Base-by-base conservation (phyloP, 1,140 invertebrate genomes). In the Drosophila repleta region DNA sequence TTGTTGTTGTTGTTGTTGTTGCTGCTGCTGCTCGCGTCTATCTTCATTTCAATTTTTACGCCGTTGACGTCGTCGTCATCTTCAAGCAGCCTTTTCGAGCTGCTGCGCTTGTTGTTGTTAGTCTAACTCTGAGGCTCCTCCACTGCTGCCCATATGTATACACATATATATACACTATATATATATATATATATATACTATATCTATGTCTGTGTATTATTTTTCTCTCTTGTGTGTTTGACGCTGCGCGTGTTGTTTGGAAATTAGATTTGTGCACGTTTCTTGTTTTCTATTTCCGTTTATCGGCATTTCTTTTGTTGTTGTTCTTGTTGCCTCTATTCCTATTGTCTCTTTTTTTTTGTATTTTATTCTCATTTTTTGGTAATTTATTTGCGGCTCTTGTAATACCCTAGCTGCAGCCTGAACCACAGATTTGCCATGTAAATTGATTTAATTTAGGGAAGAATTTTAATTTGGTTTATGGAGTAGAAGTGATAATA, bases 201-300 rank as follows among this genome's bases (percentile, higher is more conserved):
- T 24, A 24, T 24, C 2, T 24, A 4, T 24, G 24, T 29, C 5
- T 26, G 6, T 26, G 24, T 26, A 26, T 26, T 1, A 0, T 0
- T 37, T 26, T 15, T 63, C 43, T 63, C n/a, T 41, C 48, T 37
- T 53, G 72, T 61, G 41, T 82, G 32, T 52, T 66, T 60, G 52
- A 48, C 37, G 69, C 26, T 39, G 77, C 70, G 78, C 82, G 82
- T 85, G 82, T 88, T 87, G 75, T 82, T 87, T 85, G 82, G 79
- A 87, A 87, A 87, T 87, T 87, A 87, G 82, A 87, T 87, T 87
- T 87, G 82, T 87, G 78, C 82, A 87, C 82, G 83, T 87, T 87
- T 87, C 82, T 88, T 88, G 82, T 87, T 85, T 82, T 88, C 78
- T 87, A 82, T 88, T 87, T 88, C 75, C 78, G 83, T 79, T 87